Conservation (phyloP, 2,888 invertebrate genomes). For the Pachydiplax longipennis region DNA sequence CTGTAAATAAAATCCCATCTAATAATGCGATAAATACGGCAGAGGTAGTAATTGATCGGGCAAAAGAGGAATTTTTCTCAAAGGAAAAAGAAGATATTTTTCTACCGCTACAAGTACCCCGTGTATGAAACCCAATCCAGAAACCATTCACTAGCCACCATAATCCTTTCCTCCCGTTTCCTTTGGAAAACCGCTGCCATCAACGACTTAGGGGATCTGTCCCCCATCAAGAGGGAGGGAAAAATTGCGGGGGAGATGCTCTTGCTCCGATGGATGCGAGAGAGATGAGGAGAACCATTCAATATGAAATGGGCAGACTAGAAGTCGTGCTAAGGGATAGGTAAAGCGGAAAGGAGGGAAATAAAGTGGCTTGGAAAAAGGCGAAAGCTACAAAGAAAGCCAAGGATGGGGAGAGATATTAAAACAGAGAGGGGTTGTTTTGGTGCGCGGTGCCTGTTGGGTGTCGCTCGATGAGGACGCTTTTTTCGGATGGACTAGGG, state of each 20-base stretch:
- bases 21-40: too few species aligned
- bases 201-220: not conserved
- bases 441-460: not conserved
- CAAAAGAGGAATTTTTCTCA: too few species aligned
- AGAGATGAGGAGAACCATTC: not conserved
- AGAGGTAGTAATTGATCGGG: too few species aligned
- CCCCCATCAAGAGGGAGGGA: not conserved
- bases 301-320: too few species aligned
- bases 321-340: not conserved
- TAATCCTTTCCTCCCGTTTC: not conserved
- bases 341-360: not conserved
- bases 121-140: not conserved
- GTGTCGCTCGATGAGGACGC: not conserved
- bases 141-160: not conserved
- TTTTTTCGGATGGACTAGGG: not conserved
- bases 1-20: too few species aligned
- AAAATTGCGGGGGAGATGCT: not conserved
- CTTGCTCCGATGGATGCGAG: not conserved
- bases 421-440: conserved; percentile 11
- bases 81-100: too few species aligned
- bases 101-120: not conserved
- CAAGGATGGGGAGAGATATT: not conserved
- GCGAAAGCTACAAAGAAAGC: not conserved
- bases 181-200: not conserved
- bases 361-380: not conserved